phyloP scores from a whole-genome alignment of 2,797 vertebrate species.

The Platyrinchus mystaceus region DNA sequence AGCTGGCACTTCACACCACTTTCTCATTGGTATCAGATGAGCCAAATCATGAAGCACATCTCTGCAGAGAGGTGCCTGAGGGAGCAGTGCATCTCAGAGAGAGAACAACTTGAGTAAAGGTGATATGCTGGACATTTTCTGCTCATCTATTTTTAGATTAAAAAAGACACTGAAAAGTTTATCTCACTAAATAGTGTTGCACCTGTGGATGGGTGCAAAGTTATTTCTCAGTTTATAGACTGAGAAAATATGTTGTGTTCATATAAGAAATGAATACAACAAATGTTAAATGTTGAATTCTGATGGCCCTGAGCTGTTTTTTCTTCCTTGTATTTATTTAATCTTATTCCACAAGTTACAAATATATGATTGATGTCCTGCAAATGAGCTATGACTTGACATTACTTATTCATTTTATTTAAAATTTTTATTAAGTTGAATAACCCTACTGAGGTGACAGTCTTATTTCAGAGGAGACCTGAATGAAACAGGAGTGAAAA shows the following conservation, averaged over 20 bases:
- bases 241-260: neutral
- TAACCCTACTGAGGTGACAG: conserved; percentile 9
- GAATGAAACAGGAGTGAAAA: conserved; percentile 30
- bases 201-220: neutral
- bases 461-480: conserved; percentile 1
- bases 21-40: neutral
- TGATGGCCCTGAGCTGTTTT: neutral
- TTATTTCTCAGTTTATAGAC: neutral
- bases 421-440: conserved; percentile 52
- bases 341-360: neutral
- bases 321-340: neutral
- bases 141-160: neutral
- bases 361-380: conserved; percentile 47
- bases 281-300: neutral
- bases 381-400: conserved; percentile 46
- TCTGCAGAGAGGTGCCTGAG: neutral
- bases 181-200: neutral
- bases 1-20: neutral
- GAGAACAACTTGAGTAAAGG: neutral
- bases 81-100: neutral
- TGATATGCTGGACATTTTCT: neutral
- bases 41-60: neutral
- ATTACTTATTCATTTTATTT: conserved; percentile 68
- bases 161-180: neutral
- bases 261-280: neutral